A percentile compares a stretch with the other conserved stretches of the same genome.
phyloP scores from a whole-genome alignment of 2,113 vertebrate genomes.

The Scopus umbretta region DNA sequence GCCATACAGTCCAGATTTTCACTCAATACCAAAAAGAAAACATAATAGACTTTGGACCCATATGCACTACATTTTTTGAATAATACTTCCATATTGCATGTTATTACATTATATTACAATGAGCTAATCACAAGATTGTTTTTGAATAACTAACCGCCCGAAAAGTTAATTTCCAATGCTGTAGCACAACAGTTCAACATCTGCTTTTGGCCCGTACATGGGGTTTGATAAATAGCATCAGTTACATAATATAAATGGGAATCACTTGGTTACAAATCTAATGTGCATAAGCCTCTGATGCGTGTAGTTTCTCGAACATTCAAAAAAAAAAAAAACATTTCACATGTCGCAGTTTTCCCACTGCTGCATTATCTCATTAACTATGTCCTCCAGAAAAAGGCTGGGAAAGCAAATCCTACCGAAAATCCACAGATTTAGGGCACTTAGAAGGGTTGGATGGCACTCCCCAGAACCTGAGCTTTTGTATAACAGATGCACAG shows the following conservation, averaged over 20 bases:
- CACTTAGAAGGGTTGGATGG: not conserved
- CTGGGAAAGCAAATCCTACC: not conserved
- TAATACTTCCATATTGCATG: not conserved
- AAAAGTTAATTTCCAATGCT: not conserved
- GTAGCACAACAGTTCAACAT: not conserved
- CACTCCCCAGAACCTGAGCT: not conserved
- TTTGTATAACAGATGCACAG: not conserved
- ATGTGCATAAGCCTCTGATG: slow-evolving; percentile 17
- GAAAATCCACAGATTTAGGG: slow-evolving; percentile 38
- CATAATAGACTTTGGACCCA: not conserved
- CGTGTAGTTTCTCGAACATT: not conserved
- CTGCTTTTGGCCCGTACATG: not conserved
- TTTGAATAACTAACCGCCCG: not conserved
- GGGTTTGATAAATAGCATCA: slow-evolving; percentile 25
- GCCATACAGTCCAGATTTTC: not conserved
- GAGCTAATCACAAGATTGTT: not conserved
- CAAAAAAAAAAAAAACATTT: not conserved
- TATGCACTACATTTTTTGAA: not conserved
- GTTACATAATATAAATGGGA: slow-evolving; percentile 16
- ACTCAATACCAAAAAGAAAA: not conserved
- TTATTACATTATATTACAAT: not conserved
- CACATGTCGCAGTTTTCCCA: not conserved
- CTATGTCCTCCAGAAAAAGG: not conserved
- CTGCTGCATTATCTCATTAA: slow-evolving; percentile 36
- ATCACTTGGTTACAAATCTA: slow-evolving; percentile 14